These are phyloP conservation scores for Cyclophora punctaria DNA, from an alignment of 2,888 invertebrate genomes.

Conservation along the genomic window DNA sequence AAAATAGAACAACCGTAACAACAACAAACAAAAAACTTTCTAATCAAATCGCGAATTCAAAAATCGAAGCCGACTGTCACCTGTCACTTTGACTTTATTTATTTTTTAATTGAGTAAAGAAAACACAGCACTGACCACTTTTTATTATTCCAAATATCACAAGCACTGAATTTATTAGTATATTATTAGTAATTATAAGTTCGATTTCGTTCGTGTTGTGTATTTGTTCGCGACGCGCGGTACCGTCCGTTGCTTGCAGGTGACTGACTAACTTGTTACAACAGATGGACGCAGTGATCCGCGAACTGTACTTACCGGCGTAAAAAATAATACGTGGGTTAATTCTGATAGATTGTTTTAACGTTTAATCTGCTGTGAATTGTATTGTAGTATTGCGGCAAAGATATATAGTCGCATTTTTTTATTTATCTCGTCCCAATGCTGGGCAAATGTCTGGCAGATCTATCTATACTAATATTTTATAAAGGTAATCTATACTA, in stretches of 20 bases:
- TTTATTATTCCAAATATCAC: conserved; percentile 11
- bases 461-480: too few relatives aligned
- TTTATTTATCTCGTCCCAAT: too few relatives aligned
- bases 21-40: too few relatives aligned
- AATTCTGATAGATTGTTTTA: conserved; percentile 7
- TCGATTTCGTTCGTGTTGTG: conserved; percentile 32
- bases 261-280: conserved; percentile 44
- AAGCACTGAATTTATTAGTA: conserved; percentile 36
- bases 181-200: conserved; percentile 40
- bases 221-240: conserved; percentile 45
- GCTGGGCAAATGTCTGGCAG: too few relatives aligned
- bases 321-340: conserved; percentile 48
- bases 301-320: conserved; percentile 36
- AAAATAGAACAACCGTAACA: background rate
- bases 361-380: too few relatives aligned
- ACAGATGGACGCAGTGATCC: conserved; percentile 5
- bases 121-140: conserved; percentile 34
- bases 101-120: conserved; percentile 8
- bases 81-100: too few relatives aligned
- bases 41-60: conserved; percentile 24
- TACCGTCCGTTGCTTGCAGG: conserved; percentile 58
- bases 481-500: too few relatives aligned
- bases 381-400: too few relatives aligned
- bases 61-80: conserved; percentile 44
- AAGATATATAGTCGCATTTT: too few relatives aligned